Evolutionary conservation across 2,113 vertebrate genomes (phyloP).

Genomic region (Trogon melanurus): DNA sequence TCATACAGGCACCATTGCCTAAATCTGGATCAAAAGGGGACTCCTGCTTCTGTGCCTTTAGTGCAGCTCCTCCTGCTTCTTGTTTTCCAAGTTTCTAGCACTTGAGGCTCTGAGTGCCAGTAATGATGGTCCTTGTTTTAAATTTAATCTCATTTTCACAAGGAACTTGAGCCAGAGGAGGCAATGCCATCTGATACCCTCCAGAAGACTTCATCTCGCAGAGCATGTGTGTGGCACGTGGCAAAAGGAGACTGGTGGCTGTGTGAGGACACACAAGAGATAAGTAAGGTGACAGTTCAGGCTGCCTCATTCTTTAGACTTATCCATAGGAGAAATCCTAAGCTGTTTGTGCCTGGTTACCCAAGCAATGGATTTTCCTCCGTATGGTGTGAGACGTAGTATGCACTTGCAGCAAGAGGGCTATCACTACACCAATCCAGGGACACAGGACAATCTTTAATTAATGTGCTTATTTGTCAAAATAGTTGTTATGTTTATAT

Average conservation of each 20-base stretch:
- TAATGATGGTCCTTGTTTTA: not conserved
- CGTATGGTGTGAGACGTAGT: not conserved
- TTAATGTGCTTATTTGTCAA: not conserved
- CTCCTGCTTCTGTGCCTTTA: not conserved
- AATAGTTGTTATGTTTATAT: not conserved
- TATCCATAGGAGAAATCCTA: not conserved
- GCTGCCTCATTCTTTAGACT: not conserved
- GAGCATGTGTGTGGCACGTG: not conserved
- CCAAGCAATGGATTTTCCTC: not conserved
- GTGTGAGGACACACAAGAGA: not conserved
- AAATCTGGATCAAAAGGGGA: not conserved
- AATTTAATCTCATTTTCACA: slow-evolving; percentile 10
- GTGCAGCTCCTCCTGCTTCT: not conserved
- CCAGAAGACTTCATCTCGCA: not conserved
- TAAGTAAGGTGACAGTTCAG: not conserved
- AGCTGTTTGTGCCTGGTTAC: not conserved
- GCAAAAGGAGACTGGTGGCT: not conserved
- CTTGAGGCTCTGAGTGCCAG: not conserved
- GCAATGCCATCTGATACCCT: not conserved
- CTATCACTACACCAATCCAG: not conserved
- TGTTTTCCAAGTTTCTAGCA: not conserved
- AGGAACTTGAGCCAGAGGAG: not conserved
- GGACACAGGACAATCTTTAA: not conserved
- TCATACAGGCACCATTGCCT: accelerated
- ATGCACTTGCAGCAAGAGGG: not conserved